Base-by-base conservation (phyloP, 2,113 vertebrate genomes). In the Ptychochromis oligacanthus region DNA sequence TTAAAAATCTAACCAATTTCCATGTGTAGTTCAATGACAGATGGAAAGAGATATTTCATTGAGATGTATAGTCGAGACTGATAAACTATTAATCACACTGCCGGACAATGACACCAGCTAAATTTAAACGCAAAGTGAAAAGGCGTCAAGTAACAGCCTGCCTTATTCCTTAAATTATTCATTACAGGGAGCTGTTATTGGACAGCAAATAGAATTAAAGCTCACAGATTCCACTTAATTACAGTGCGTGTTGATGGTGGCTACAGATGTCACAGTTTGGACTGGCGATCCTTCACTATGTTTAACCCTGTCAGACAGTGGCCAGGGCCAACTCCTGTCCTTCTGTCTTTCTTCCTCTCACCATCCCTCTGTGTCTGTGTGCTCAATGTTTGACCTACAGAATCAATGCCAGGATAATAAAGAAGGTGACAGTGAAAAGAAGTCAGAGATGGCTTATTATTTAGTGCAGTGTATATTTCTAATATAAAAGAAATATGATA, bases 201-300 rank as follows among this genome's bases (percentile, higher is more conserved):
- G 72, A 28, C 75, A 85, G 82, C 86, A 88, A 85, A 93, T 80
- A 88, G 86, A 93, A 93, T 95, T 90, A 87, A 93, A 88, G 90
- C 70, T 75, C 15, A 62, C 61, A 81, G 75, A 83, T 89, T 92
- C 62, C 26, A 74, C 80, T 77, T 93, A 93, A 94, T 94, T 93
- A 90, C 79, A 70, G 62, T 34, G 65, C 15, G 5, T 67, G 67
- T 76, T 80, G 59, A 88, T 75, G 90, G 92, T 88, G 92, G 91
- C 94, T 86, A 91, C 94, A 95, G 93, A 95, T 95, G 95, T 93
- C 93, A 94, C 85, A 65, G 91, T 74, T 85, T 91, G 88, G 84
- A 84, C 80, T 34, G 78, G 56, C 31, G 59, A 89, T 89, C 43
- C 82, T 84, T 94, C 89, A 91, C 88, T 61, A 46, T 87, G 82